Percentiles rank a stretch among this genome's conserved stretches.
phyloP scores from a whole-genome alignment of 2,888 invertebrate species.

The Ernsta delagoae region DNA sequence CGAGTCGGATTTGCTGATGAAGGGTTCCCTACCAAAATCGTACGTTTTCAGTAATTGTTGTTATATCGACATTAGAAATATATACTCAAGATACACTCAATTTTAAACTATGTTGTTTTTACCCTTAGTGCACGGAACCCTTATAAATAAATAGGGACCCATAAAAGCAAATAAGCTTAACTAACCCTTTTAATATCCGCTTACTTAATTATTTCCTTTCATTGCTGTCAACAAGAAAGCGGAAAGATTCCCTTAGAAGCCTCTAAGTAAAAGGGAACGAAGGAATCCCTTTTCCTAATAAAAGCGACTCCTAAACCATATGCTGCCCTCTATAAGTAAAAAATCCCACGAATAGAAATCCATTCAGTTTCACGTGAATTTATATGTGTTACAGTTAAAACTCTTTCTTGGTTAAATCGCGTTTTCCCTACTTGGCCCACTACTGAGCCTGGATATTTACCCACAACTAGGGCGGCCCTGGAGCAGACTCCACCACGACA shows the following conservation, averaged over 20 bases:
- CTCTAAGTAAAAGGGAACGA: conserved; percentile 15
- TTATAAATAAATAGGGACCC: too few relatives aligned
- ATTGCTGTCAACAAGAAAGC: conserved; percentile 30
- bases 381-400: conserved; percentile 26
- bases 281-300: conserved; percentile 30
- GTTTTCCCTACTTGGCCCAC: too few relatives aligned
- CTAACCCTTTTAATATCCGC: conserved; percentile 14
- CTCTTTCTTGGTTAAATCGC: conserved; percentile 64
- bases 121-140: too few relatives aligned
- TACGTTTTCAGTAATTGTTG: too few relatives aligned
- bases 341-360: conserved; percentile 30
- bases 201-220: conserved; percentile 33
- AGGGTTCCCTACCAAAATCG: too few relatives aligned
- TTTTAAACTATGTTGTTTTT: too few relatives aligned
- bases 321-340: conserved; percentile 26
- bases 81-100: too few relatives aligned
- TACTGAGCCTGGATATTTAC: too few relatives aligned
- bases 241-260: conserved; percentile 18
- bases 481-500: too few relatives aligned
- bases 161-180: neutral
- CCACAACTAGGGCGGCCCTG: too few relatives aligned
- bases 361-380: conserved; percentile 32
- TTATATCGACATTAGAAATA: too few relatives aligned
- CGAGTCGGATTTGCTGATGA: too few relatives aligned
- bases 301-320: conserved; percentile 26